Evolutionary conservation across 30 jellyfish, hydroid and myxozoan species (phyloP).

Genomic region (Pelagia noctiluca): DNA sequence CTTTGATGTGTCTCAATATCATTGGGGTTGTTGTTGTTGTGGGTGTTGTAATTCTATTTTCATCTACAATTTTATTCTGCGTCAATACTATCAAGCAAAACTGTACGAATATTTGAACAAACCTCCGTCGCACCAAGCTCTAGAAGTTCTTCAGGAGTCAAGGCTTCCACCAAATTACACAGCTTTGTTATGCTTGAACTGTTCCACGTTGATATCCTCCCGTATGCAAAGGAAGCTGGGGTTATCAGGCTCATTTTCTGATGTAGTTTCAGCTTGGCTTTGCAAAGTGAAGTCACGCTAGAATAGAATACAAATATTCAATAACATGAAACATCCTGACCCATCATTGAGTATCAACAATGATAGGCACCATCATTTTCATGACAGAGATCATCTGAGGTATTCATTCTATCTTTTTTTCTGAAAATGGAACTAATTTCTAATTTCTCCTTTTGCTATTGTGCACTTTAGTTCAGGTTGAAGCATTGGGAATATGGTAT

Average conservation of each 20-base stretch:
- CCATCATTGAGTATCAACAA: background rate
- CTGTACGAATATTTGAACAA: background rate
- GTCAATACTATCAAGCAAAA: background rate
- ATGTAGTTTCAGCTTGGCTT: conserved; percentile 60
- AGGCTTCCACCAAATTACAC: conserved; percentile 76
- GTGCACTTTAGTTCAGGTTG: no score
- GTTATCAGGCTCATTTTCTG: conserved; percentile 65
- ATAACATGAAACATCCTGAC: background rate
- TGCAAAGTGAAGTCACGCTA: conserved; percentile 64
- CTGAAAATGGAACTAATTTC: background rate
- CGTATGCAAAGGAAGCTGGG: conserved; percentile 79
- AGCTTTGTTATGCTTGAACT: conserved; percentile 52
- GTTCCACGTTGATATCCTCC: conserved; percentile 68
- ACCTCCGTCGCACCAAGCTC: conserved; percentile 73
- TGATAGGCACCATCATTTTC: background rate
- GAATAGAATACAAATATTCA: background rate
- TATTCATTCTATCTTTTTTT: background rate
- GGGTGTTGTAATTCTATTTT: background rate
- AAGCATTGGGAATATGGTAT: no score
- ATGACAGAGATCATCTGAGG: background rate
- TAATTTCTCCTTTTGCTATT: background rate
- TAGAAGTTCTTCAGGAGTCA: conserved; percentile 83
- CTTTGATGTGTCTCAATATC: no score
- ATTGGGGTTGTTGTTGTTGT: no score
- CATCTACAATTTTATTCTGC: background rate